Evolutionary conservation across 30 jellyfish, hydroid and myxozoan genomes (phyloP), one percentile per base, ranked within the genome.

Genomic region (Chrysaora quinquecirrha): DNA sequence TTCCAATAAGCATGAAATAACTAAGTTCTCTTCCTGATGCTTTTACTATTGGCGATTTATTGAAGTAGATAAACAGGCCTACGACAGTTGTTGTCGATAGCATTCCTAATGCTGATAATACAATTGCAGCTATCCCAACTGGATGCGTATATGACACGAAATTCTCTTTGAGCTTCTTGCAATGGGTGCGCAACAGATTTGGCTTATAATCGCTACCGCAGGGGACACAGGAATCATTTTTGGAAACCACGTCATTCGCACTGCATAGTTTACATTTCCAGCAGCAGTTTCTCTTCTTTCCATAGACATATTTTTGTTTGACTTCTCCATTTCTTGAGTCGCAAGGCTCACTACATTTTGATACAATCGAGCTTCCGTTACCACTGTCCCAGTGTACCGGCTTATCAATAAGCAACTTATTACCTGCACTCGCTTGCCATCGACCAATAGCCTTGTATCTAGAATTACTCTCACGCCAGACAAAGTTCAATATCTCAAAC

Each of bases 1-100:
- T 54, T 14, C 87, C 90, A 21, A 75, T 32, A 31, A 86, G 54
- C 86, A 86, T 86, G 73, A 75, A 21, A 82, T 86, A 86, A 47
- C 96, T 60, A 19, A 86, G 88, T 33, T 86, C 96, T 21, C 90
- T 31, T 1, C 96, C 90, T 16, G 96, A 86, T 64, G 96, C 96
- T 23, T 76, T 75, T 58, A 86, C 90, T 16, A 86, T 78, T 11
- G 83, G 79, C 1, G 76, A 38, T 30, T 75, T 56, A 56, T 63
- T 75, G 49, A 64, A 83, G 61, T 48, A 34, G 4, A 76, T 34
- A 38, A 86, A 86, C 27, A 76, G 61, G 1, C 71, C 66, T 0
- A 56, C 25, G 12, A 86, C 90, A 3, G 68, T 6, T 7, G 87
- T 46, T 43, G 90, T 86, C 0, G 76, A 69, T 7, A 76, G 56